Percentiles rank a stretch among this genome's conserved stretches.
These are phyloP conservation scores for Pedetes capensis DNA, from an alignment of 2,113 vertebrate species.

Conservation along the genomic window DNA sequence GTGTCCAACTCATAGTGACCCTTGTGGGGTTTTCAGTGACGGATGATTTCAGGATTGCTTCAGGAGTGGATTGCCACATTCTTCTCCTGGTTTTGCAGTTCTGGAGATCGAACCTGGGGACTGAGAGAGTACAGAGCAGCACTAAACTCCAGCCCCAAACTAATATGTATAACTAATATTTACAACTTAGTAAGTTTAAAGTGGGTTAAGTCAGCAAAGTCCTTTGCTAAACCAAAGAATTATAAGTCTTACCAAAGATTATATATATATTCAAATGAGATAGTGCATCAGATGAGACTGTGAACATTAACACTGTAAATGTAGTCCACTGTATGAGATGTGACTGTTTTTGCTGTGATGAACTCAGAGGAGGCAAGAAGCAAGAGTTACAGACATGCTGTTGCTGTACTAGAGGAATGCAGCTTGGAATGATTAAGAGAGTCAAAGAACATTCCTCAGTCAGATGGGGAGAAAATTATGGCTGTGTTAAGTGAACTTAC, in stretches of 20 bases:
- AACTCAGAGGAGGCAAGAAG: not conserved
- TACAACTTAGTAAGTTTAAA: not conserved
- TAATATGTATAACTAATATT: too few species aligned
- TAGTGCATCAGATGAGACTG: not conserved
- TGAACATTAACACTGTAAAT: not conserved
- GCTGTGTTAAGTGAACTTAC: conserved; percentile 20
- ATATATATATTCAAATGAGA: not conserved
- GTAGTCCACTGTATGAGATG: not conserved
- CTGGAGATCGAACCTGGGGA: too few species aligned
- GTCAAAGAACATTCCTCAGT: conserved; percentile 8
- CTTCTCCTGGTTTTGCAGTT: too few species aligned
- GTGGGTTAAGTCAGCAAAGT: not conserved
- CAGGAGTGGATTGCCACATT: too few species aligned
- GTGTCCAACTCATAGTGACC: too few species aligned
- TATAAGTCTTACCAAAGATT: conserved; percentile 25
- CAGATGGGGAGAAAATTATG: not conserved
- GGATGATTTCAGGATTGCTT: too few species aligned
- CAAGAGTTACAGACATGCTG: not conserved
- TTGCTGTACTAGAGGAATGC: not conserved
- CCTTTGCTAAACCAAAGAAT: not conserved
- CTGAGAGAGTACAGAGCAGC: too few species aligned
- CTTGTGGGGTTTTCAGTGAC: too few species aligned
- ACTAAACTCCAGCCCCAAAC: too few species aligned
- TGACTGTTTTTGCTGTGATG: not conserved
- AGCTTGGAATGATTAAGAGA: not conserved